Conservation (phyloP, 2,888 invertebrate species). For the Ditula angustiorana region DNA sequence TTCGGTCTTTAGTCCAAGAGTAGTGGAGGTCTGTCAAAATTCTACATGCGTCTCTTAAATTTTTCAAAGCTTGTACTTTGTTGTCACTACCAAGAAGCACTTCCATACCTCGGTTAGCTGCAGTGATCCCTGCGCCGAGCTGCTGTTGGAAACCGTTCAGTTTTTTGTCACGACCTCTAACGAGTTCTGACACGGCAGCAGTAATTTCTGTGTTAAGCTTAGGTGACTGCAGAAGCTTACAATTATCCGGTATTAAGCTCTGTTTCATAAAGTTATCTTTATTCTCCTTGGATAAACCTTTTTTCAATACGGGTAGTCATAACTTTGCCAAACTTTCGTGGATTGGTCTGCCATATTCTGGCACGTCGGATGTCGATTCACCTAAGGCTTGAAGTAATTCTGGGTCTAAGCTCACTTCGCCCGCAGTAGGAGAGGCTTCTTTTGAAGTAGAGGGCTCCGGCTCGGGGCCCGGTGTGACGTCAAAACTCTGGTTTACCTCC, state of each 20-base stretch:
- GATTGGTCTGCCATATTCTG: constrained; percentile 19
- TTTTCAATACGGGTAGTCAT: constrained; percentile 30
- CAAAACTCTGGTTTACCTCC: neutral
- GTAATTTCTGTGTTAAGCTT: constrained; percentile 38
- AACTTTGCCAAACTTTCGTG: constrained; percentile 18
- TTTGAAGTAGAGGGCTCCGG: neutral
- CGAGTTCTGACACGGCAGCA: constrained; percentile 27
- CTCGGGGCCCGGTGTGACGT: neutral
- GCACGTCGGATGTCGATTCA: constrained; percentile 7
- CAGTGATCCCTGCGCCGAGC: constrained; percentile 30
- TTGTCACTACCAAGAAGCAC: constrained; percentile 23
- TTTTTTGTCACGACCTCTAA: constrained; percentile 15
- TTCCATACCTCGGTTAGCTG: constrained; percentile 33
- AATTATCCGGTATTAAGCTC: constrained; percentile 28
- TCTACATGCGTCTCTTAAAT: constrained; percentile 32
- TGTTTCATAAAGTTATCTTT: constrained; percentile 25
- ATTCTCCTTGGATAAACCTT: constrained; percentile 26
- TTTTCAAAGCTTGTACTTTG: constrained; percentile 29
- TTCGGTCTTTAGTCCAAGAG: constrained; percentile 17
- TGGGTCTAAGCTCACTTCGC: constrained; percentile 2
- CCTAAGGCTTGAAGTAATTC: constrained; percentile 28
- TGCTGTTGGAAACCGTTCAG: constrained; percentile 22
- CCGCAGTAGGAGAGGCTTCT: neutral
- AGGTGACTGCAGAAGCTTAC: constrained; percentile 38
- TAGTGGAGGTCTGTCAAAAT: constrained; percentile 30